These are phyloP conservation scores for Eupithecia insigniata DNA, from an alignment of 2,888 invertebrate species.

Conservation along the genomic window DNA sequence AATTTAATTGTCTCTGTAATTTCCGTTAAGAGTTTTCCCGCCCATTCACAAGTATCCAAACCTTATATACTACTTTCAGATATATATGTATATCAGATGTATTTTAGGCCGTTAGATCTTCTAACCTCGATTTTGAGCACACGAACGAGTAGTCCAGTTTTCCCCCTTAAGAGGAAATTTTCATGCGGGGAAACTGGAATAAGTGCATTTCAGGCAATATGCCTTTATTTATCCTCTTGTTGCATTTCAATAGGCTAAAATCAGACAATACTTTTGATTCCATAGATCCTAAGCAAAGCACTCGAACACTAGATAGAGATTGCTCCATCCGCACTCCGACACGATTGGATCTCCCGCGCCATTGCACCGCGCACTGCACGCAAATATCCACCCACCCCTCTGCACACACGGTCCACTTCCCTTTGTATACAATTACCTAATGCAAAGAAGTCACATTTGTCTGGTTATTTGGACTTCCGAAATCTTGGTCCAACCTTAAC, in stretches of 20 bases:
- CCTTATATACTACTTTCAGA: too few species aligned
- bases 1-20: too few species aligned
- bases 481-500: neutral
- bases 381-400: neutral
- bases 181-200: neutral
- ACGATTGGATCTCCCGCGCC: neutral
- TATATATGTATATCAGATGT: too few species aligned
- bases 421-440: neutral
- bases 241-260: neutral
- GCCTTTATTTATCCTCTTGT: neutral
- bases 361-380: neutral
- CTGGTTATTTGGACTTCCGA: neutral
- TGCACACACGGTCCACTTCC: constrained; percentile 3
- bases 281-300: neutral
- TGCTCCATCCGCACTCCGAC: neutral
- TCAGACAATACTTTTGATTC: neutral
- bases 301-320: neutral
- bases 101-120: too few species aligned
- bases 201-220: neutral
- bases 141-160: too few species aligned
- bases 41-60: too few species aligned
- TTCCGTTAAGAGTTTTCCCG: too few species aligned
- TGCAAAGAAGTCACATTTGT: neutral
- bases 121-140: too few species aligned
- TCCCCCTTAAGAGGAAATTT: too few species aligned